A percentile compares a stretch with the other conserved stretches of the same genome.
Conservation (phyloP, 2,888 invertebrate species). For the Cantharis rustica region DNA sequence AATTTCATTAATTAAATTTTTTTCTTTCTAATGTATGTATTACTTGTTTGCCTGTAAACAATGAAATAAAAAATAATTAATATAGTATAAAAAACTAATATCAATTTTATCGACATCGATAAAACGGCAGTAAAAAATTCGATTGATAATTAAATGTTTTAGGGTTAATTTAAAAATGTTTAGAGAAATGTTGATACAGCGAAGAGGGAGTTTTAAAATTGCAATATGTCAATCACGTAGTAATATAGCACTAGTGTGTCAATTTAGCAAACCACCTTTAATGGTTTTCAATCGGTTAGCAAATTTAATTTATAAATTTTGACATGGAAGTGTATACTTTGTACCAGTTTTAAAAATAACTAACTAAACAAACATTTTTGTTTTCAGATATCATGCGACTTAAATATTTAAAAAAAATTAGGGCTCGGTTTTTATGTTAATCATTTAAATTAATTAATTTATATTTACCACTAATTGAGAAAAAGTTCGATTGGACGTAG, state of each 20-base stretch:
- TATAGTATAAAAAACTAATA: too few relatives aligned
- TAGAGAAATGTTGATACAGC: neutral
- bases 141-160: neutral
- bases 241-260: neutral
- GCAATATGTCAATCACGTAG: neutral
- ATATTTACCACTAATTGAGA: conserved; percentile 1
- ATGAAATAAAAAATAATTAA: neutral
- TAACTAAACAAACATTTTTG: neutral
- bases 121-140: neutral
- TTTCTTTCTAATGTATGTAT: neutral
- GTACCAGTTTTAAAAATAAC: neutral
- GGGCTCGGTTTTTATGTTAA: neutral
- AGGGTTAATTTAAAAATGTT: neutral
- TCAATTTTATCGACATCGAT: neutral
- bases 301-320: neutral
- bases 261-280: neutral
- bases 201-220: neutral
- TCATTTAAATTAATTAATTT: neutral
- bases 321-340: neutral
- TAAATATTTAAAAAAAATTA: neutral
- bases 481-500: conserved; percentile 1
- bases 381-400: neutral
- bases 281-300: neutral
- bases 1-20: neutral
- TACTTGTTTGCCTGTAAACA: neutral